These are phyloP conservation scores for Toxonevra muliebris DNA, from an alignment of 2,888 invertebrate species.

Conservation along the genomic window DNA sequence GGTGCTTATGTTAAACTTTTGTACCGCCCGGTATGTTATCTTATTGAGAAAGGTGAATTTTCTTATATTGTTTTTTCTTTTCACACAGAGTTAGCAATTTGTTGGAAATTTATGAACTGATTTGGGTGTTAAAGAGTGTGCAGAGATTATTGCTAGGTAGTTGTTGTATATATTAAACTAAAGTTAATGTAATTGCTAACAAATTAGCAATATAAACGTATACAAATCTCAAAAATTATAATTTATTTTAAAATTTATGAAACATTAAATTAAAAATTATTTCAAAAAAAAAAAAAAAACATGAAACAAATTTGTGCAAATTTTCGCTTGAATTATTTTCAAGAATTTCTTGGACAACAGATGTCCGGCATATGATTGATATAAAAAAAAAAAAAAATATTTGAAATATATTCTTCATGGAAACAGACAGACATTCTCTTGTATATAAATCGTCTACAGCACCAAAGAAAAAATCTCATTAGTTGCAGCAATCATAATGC, in stretches of 20 bases:
- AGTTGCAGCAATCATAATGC: background rate
- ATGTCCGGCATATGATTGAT: constrained; percentile 15
- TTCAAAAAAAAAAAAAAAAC: too few relatives aligned
- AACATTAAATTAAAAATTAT: too few relatives aligned
- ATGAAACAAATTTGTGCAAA: background rate
- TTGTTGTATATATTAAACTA: too few relatives aligned
- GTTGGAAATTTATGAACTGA: background rate
- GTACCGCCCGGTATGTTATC: too few relatives aligned
- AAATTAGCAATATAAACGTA: too few relatives aligned
- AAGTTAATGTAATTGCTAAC: too few relatives aligned
- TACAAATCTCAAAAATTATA: too few relatives aligned
- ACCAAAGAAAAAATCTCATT: constrained; percentile 4
- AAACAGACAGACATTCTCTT: background rate
- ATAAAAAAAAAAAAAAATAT: constrained; percentile 7
- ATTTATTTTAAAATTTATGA: too few relatives aligned
- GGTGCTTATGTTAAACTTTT: too few relatives aligned
- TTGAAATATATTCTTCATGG: too few relatives aligned
- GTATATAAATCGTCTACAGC: background rate
- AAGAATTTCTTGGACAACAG: constrained; percentile 8
- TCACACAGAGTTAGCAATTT: background rate
- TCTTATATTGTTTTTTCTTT: background rate
- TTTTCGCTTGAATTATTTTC: constrained; percentile 11
- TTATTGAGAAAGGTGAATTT: too few relatives aligned
- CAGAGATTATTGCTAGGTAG: too few relatives aligned
- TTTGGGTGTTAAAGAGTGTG: background rate